Percentiles rank a stretch among this genome's conserved stretches.
Evolutionary conservation across 2,797 vertebrate genomes (phyloP).

Genomic region (Hemitrygon akajei): DNA sequence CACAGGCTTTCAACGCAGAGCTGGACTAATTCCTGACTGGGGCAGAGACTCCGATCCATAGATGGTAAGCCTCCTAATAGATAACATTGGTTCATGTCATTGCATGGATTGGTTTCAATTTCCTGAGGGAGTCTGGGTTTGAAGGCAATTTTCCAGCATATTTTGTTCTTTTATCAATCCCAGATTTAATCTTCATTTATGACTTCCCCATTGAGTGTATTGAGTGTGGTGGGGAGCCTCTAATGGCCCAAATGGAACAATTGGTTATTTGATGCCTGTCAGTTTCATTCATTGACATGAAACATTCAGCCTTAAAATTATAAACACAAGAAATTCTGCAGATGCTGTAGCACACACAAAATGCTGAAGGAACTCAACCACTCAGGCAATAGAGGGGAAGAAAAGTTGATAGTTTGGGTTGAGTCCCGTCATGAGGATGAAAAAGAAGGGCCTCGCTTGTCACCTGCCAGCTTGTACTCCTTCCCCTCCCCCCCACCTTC

Average conservation of each 20-base stretch:
- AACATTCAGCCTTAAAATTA: background rate
- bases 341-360: too few relatives aligned
- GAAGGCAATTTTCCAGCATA: background rate
- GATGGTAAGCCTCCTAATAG: background rate
- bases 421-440: too few relatives aligned
- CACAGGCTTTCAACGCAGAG: background rate
- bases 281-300: background rate
- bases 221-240: background rate
- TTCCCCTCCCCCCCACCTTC: too few relatives aligned
- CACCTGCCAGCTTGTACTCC: too few relatives aligned
- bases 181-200: background rate
- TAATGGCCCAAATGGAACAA: background rate
- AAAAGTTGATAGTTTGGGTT: too few relatives aligned
- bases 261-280: background rate
- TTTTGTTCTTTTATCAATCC: too few relatives aligned
- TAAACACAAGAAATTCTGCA: too few relatives aligned
- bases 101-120: background rate
- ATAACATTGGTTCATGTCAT: background rate
- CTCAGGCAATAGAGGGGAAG: too few relatives aligned
- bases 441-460: too few relatives aligned
- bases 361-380: too few relatives aligned
- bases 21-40: background rate
- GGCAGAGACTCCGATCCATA: background rate
- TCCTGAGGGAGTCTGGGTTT: background rate
- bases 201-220: background rate